A percentile compares a stretch with the other conserved stretches of the same genome.
Conservation (phyloP, 2,113 vertebrate genomes). For the Entosphenus tridentatus region DNA sequence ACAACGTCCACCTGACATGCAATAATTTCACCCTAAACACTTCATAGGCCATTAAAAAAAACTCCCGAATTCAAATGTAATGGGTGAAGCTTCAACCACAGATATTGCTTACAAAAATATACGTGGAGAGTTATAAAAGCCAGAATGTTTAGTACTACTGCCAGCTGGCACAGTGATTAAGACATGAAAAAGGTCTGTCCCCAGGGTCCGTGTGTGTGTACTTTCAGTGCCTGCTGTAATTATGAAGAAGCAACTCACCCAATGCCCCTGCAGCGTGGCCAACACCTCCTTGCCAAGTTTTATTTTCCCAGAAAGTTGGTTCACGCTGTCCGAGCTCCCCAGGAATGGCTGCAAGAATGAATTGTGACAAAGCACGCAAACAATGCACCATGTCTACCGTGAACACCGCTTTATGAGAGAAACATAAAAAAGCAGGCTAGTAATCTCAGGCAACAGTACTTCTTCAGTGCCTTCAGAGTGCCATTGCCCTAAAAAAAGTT, state of each 20-base stretch:
- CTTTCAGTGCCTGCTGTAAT: neutral
- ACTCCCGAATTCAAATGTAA: neutral
- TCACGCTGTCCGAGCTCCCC: constrained; percentile 74
- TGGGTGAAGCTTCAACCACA: neutral
- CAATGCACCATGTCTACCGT: no score
- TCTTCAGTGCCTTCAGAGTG: no score
- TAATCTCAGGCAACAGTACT: no score
- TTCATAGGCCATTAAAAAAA: no score
- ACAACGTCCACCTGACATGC: no score
- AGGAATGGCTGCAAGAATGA: constrained; percentile 47
- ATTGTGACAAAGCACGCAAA: no score
- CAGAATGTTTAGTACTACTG: neutral
- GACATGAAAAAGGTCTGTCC: neutral
- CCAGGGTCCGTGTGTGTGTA: neutral
- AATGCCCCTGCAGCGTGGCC: constrained; percentile 81
- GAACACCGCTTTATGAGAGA: no score
- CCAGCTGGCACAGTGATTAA: neutral
- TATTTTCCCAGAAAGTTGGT: constrained; percentile 81
- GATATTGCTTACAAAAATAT: neutral
- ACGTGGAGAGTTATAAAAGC: neutral
- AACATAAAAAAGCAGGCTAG: no score
- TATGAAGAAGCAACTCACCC: constrained; percentile 37
- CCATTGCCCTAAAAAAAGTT: no score
- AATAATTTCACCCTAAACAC: no score
- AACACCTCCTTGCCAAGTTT: constrained; percentile 92